Percentiles rank a stretch among this genome's conserved stretches.
phyloP scores from a whole-genome alignment of 1,140 invertebrate genomes.

The Aphaenogaster rudis region DNA sequence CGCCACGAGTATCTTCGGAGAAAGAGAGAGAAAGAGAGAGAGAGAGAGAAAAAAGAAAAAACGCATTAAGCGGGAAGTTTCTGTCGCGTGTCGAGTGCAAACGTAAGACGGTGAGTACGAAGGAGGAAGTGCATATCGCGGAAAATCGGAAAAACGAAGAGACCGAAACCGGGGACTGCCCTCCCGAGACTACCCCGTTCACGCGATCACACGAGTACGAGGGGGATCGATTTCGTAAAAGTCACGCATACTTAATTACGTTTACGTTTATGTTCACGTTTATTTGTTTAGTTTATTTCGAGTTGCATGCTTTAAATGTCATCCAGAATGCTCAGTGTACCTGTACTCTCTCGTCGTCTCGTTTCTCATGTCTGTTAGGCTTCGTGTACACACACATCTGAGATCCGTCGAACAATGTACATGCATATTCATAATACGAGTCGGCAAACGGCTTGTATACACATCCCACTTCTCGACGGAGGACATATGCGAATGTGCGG shows the following conservation, averaged over 20 bases:
- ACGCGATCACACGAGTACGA: slow-evolving; percentile 30
- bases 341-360: slow-evolving; percentile 80
- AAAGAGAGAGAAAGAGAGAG: neutral
- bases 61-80: neutral
- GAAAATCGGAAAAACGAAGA: neutral
- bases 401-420: slow-evolving; percentile 60
- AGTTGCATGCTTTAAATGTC: slow-evolving; percentile 87
- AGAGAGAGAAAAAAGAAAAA: neutral
- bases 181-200: neutral
- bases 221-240: slow-evolving; percentile 63
- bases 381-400: slow-evolving; percentile 56
- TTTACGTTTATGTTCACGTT: slow-evolving; percentile 56
- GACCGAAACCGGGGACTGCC: neutral
- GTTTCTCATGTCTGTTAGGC: slow-evolving; percentile 74
- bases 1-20: neutral
- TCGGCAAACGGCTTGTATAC: slow-evolving; percentile 51
- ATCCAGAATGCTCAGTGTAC: slow-evolving; percentile 86
- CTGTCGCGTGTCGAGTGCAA: slow-evolving; percentile 23
- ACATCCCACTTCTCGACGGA: slow-evolving; percentile 45
- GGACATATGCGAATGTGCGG: slow-evolving; percentile 54
- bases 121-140: slow-evolving; percentile 23
- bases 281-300: slow-evolving; percentile 67
- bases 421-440: slow-evolving; percentile 59
- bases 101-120: slow-evolving; percentile 38
- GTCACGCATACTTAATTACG: slow-evolving; percentile 72